Percentiles rank a stretch among this genome's conserved stretches.
Conservation (phyloP, 2,797 vertebrate genomes). For the Danionella dracula region DNA sequence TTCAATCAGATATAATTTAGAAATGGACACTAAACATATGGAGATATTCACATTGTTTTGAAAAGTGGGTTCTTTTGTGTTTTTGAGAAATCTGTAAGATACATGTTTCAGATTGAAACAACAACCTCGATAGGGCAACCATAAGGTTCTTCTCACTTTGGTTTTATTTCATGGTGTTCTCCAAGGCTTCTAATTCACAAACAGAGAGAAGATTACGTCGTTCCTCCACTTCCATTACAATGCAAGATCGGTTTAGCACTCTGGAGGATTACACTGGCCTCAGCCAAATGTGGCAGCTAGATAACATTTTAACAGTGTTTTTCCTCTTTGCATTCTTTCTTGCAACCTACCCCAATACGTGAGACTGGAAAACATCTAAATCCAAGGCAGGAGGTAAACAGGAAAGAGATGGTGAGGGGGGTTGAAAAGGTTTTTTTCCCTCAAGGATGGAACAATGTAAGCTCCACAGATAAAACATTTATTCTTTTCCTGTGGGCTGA, state of each 20-base stretch:
- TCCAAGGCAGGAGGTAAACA: conserved; percentile 15
- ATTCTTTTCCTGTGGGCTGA: conserved; percentile 20
- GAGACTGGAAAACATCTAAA: conserved; percentile 30
- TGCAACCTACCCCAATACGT: conserved; percentile 21
- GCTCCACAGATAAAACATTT: conserved; percentile 35
- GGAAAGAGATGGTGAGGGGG: neutral
- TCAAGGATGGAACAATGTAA: conserved; percentile 27
- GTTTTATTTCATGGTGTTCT: conserved; percentile 23
- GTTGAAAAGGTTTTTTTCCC: neutral
- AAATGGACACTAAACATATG: neutral
- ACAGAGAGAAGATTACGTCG: conserved; percentile 37
- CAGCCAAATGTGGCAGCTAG: conserved; percentile 40
- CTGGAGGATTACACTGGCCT: conserved; percentile 38
- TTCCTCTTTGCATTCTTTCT: conserved; percentile 30
- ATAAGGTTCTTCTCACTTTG: conserved; percentile 17
- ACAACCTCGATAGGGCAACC: neutral
- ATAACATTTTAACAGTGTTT: conserved; percentile 44
- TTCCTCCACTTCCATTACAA: conserved; percentile 45
- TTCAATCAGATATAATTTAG: neutral
- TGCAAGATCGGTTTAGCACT: conserved; percentile 32
- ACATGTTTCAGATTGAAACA: conserved; percentile 4
- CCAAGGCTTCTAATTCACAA: conserved; percentile 30
- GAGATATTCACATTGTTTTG: neutral
- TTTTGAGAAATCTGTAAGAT: neutral
- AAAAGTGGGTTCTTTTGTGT: neutral